Evolutionary conservation across 2,113 vertebrate species (phyloP), one percentile per base, ranked within the genome.

Genomic region (Erinaceus europaeus): DNA sequence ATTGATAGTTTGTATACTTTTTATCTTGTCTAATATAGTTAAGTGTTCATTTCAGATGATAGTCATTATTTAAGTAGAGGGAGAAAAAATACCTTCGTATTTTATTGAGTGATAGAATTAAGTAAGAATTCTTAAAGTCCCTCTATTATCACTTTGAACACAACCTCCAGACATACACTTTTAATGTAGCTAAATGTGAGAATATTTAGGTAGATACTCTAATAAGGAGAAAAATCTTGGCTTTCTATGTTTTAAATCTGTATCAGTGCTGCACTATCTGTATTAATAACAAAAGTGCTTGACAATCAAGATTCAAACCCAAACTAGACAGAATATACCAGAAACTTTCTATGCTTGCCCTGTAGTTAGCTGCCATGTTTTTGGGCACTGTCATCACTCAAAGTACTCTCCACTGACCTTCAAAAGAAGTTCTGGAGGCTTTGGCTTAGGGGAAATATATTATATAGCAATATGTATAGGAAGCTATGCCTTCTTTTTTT

Each of bases 1-100:
- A 69, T 52, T 86, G 13, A 44, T 77, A 84, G 27, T 76, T 32
- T 42, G 6, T 53, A 2, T 52, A 38, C 11, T 29, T 89, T 75
- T 53, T 65, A n/a, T 32, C 48, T 69, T 42, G 69, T 18, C 27
- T 52, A 72, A 50, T 73, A 61, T 20, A 3, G 3, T 46, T 77
- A 74, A 48, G 23, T 15, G 40, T 75, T 67, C 15, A 84, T 89
- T 93, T 87, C 18, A 86, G 71, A 53, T 18, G 46, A 48, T 67
- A 84, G 85, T 9, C 5, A 42, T 29, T 67, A 53, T 61, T n/a
- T 84, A 64, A 69, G 13, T 21, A 82, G 9, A 79, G 27, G 9
- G 83, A 80, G 40, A 9, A 11, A 50, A 77, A 62, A 75, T 71
- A 14, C 44, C 20, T 42, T 7, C 36, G 21, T 5, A 40, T 74